Evolutionary conservation across 1,140 invertebrate species (phyloP).

Genomic region (Rhopalosiphum padi): DNA sequence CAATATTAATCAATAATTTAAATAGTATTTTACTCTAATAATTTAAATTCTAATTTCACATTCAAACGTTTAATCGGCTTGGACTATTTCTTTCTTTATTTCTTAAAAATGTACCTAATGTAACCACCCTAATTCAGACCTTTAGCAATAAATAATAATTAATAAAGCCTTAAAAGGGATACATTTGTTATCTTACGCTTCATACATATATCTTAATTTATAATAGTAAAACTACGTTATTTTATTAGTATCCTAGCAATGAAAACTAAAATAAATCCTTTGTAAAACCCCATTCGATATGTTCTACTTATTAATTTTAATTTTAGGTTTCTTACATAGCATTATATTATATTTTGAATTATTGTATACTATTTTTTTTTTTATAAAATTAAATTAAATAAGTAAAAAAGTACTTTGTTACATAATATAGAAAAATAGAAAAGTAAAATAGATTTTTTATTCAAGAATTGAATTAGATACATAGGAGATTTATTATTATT

Average conservation of each 20-base stretch:
- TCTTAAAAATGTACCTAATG: no score
- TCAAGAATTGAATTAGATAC: background rate
- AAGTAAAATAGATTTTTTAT: background rate
- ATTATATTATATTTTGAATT: background rate
- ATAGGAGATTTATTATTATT: background rate
- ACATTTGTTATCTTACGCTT: background rate
- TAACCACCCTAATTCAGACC: no score
- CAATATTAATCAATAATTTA: background rate
- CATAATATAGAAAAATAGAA: background rate
- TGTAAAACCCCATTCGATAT: background rate
- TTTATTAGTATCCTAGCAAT: background rate
- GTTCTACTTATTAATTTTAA: background rate
- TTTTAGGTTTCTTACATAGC: background rate
- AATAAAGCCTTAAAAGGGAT: background rate
- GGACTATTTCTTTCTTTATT: background rate
- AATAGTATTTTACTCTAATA: background rate
- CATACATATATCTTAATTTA: background rate
- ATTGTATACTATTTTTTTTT: background rate
- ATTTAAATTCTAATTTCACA: background rate
- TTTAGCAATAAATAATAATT: no score
- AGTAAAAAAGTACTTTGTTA: background rate
- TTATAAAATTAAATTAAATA: background rate
- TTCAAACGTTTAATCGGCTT: background rate
- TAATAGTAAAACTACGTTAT: background rate
- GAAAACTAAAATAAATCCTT: no score